phyloP scores from a whole-genome alignment of 1,140 invertebrate species.

The Drosophila leontia region DNA sequence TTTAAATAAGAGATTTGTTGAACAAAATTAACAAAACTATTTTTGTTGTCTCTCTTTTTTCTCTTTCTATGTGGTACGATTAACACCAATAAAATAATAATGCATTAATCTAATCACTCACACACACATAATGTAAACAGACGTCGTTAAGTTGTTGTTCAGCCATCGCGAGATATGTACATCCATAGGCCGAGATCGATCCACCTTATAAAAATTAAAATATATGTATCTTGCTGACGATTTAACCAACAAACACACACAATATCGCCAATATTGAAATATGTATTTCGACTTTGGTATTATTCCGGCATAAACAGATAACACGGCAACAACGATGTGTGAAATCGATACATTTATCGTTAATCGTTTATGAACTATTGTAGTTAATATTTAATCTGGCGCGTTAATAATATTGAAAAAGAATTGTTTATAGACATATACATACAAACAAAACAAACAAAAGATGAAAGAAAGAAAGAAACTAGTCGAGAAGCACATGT shows the following conservation, averaged over 20 bases:
- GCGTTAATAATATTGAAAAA: constrained; percentile 27
- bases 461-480: constrained; percentile 7
- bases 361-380: constrained; percentile 48
- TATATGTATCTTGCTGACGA: constrained; percentile 57
- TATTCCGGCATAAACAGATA: constrained; percentile 41
- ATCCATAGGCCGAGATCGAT: constrained; percentile 49
- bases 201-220: constrained; percentile 49
- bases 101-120: constrained; percentile 5
- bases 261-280: constrained; percentile 24
- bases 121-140: constrained; percentile 33
- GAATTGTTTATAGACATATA: constrained; percentile 22
- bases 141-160: constrained; percentile 71
- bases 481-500: constrained; percentile 39
- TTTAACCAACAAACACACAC: constrained; percentile 50
- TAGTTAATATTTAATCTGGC: constrained; percentile 43
- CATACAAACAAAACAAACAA: background rate
- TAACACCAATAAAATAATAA: constrained; percentile 23
- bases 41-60: constrained; percentile 62
- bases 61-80: constrained; percentile 58
- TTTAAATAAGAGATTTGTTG: constrained; percentile 17
- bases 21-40: constrained; percentile 46
- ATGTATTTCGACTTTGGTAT: constrained; percentile 34
- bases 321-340: constrained; percentile 30
- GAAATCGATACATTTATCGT: constrained; percentile 35
- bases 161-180: constrained; percentile 51